Base-by-base conservation (phyloP, 1,140 invertebrate genomes). In the Drosophila sp. region DNA sequence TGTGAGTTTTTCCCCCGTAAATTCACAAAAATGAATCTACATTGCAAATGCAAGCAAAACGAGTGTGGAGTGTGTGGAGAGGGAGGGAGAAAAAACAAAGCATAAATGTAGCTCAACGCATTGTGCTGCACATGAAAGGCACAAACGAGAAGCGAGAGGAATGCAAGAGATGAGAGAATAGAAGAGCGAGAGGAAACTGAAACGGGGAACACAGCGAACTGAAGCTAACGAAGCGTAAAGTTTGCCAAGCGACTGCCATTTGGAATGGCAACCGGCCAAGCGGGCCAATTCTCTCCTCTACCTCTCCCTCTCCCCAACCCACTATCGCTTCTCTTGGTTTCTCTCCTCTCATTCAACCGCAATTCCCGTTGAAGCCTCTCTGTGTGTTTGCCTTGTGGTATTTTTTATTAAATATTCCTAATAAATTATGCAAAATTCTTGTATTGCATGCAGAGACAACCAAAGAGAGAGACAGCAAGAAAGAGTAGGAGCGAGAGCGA, bases 351-450 rank as follows among this genome's bases (percentile, higher is more conserved):
- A 45, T 53, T 56, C 67, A 50, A 57, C 59, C 62, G 36, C 59
- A 72, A 72, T 58, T 72, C 77, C 48, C 70, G 58, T 48, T 73
- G 59, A 46, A 54, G 70, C 54, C 64, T 38, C 62, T 38, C 18
- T 43, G 57, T 56, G 53, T 80, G 82, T 86, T 87, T 86, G 82
- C 75, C 82, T 89, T 76, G 82, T 82, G 82, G 82, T 76, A 78
- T 82, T 87, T 87, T 86, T 86, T 86, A 86, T 86, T 86, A 86
- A 87, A 86, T 86, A 87, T 86, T 86, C 75, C 82, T 86, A 86
- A 86, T 86, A 86, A 86, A 86, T 86, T 86, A 86, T 86, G 82
- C 76, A 86, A 86, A 87, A 89, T 78, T 86, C 64, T 72, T 82
- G 78, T 82, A 86, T 82, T 86, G 78, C 78, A 65, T 34, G 45